phyloP scores from a whole-genome alignment of 2,888 invertebrate species.

The Scaptomyza parva region DNA sequence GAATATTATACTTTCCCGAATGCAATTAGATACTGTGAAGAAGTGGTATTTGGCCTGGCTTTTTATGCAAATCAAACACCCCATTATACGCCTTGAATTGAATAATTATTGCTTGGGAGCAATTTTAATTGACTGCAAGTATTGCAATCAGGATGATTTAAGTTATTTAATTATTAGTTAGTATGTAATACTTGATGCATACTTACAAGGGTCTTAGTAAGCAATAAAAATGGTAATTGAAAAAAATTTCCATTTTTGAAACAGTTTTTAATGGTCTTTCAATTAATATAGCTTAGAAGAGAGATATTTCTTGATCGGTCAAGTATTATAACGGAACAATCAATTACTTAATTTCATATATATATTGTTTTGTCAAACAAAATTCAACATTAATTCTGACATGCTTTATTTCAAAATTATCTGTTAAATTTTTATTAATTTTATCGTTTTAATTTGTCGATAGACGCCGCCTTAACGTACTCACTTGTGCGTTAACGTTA shows the following conservation, averaged over 20 bases:
- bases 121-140: slow-evolving; percentile 24
- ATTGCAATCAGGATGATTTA: slow-evolving; percentile 21
- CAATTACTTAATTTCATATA: neutral
- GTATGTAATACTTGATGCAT: neutral
- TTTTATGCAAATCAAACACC: slow-evolving; percentile 28
- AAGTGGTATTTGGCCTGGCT: neutral
- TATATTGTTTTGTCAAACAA: neutral
- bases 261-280: neutral
- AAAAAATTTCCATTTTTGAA: neutral
- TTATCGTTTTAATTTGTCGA: slow-evolving; percentile 11
- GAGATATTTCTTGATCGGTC: neutral
- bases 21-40: slow-evolving; percentile 7
- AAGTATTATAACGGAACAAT: neutral
- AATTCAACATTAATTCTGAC: neutral
- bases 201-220: neutral
- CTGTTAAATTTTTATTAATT: neutral
- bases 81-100: slow-evolving; percentile 15
- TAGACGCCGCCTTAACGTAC: slow-evolving; percentile 2
- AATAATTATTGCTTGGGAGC: slow-evolving; percentile 20
- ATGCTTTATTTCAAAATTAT: slow-evolving; percentile 15
- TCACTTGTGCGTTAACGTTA: slow-evolving; percentile 27
- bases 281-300: no score
- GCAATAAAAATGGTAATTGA: neutral
- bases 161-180: slow-evolving; percentile 33
- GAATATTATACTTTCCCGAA: neutral